Conservation (phyloP, 2,113 vertebrate genomes). For the Rhombomys opimus region DNA sequence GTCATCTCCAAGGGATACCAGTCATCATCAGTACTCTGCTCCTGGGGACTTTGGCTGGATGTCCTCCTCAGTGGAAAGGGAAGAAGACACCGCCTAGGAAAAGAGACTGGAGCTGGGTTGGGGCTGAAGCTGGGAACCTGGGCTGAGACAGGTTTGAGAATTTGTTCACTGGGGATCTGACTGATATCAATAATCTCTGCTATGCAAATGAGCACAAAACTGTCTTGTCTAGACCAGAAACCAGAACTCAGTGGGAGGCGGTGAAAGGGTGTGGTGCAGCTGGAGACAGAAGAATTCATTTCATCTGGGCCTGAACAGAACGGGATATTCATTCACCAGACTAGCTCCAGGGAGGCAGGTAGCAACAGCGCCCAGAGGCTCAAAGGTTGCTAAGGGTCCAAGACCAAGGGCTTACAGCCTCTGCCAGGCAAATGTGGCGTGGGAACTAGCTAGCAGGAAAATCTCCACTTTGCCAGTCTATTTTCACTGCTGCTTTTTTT, state of each 20-base stretch:
- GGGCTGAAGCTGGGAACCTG: not conserved
- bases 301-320: constrained; percentile 72
- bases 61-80: not conserved
- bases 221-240: constrained; percentile 82
- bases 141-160: not conserved
- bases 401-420: not conserved
- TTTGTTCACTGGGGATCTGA: constrained; percentile 44
- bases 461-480: not conserved
- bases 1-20: not conserved
- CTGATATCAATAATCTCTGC: constrained; percentile 67
- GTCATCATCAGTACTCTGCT: not conserved
- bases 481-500: not conserved
- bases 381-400: constrained; percentile 31
- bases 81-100: not conserved
- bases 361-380: constrained; percentile 65
- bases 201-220: constrained; percentile 74
- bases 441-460: constrained; percentile 22
- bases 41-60: not conserved
- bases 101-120: not conserved
- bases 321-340: constrained; percentile 78
- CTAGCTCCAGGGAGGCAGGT: constrained; percentile 65
- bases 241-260: constrained; percentile 80
- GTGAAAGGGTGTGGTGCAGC: constrained; percentile 73
- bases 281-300: constrained; percentile 76
- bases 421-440: not conserved